These are phyloP conservation scores for Thymelicus acteon DNA, from an alignment of 2,888 invertebrate species.

Conservation along the genomic window DNA sequence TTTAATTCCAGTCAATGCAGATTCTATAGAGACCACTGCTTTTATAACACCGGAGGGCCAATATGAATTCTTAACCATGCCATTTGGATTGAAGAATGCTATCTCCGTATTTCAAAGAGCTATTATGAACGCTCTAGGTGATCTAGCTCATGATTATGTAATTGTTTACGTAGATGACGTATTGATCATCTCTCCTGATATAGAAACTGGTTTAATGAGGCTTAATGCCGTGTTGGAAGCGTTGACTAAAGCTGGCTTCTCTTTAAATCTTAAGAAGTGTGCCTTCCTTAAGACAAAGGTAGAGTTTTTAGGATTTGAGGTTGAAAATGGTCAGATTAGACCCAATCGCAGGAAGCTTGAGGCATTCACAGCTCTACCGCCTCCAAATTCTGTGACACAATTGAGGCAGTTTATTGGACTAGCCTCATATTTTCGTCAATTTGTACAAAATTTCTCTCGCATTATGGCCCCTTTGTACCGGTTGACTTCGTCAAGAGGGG, in stretches of 20 bases:
- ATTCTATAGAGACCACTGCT: constrained; percentile 36
- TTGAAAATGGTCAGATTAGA: neutral
- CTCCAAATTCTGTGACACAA: neutral
- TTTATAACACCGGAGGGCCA: constrained; percentile 29
- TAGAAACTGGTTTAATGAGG: too few species aligned
- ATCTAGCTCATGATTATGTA: too few species aligned
- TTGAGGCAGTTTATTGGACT: neutral
- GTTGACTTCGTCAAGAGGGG: neutral
- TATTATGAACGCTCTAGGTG: neutral
- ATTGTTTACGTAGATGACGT: too few species aligned
- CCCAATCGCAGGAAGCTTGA: neutral
- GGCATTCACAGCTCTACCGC: neutral
- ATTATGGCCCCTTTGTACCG: constrained; percentile 22
- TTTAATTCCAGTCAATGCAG: constrained; percentile 36
- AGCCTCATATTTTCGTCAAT: neutral
- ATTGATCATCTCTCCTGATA: too few species aligned
- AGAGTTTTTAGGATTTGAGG: neutral
- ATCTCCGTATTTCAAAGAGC: neutral
- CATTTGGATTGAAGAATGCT: constrained; percentile 53
- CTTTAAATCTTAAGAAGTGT: too few species aligned
- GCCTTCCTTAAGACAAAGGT: neutral
- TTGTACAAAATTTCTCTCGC: neutral
- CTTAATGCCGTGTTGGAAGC: too few species aligned
- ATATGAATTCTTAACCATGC: constrained; percentile 34
- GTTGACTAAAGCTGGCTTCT: too few species aligned